phyloP scores from a whole-genome alignment of 2,888 invertebrate genomes.

The Cecidostiba fungosa region DNA sequence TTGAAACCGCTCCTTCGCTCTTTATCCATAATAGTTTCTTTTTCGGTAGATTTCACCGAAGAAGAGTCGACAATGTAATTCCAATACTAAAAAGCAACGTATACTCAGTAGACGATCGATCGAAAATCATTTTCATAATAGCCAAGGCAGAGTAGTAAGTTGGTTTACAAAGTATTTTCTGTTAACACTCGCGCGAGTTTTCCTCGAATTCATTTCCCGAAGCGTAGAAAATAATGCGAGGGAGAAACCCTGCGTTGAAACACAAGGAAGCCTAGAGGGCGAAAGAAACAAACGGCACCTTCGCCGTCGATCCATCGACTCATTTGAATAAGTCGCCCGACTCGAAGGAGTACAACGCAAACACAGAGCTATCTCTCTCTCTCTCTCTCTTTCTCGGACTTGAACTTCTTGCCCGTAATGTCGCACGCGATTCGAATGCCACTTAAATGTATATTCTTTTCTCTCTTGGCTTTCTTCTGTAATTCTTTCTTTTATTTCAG shows the following conservation, averaged over 20 bases:
- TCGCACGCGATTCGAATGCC: slow-evolving; percentile 45
- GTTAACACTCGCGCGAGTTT: background rate
- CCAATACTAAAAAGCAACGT: too few relatives aligned
- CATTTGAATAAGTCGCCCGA: slow-evolving; percentile 75
- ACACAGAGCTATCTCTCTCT: background rate
- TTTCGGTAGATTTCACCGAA: too few relatives aligned
- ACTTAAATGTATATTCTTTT: slow-evolving; percentile 29
- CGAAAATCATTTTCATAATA: too few relatives aligned
- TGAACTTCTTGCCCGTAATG: slow-evolving; percentile 50
- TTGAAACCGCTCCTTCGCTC: too few relatives aligned
- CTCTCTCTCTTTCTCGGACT: slow-evolving; percentile 43
- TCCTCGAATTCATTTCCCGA: slow-evolving; percentile 32
- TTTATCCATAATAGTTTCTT: too few relatives aligned
- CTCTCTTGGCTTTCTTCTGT: slow-evolving; percentile 3
- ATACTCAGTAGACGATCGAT: too few relatives aligned
- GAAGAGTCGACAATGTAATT: too few relatives aligned
- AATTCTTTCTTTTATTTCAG: slow-evolving; percentile 16
- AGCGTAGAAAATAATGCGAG: slow-evolving; percentile 41
- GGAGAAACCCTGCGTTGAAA: slow-evolving; percentile 21
- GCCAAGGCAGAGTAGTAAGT: background rate
- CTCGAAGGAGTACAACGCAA: slow-evolving; percentile 36
- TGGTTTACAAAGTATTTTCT: background rate
- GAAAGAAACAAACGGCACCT: slow-evolving; percentile 75
- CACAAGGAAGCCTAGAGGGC: slow-evolving; percentile 27
- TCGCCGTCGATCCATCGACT: slow-evolving; percentile 74